These are phyloP conservation scores for Aphodius granarius DNA, from an alignment of 2,888 invertebrate species.

Conservation along the genomic window DNA sequence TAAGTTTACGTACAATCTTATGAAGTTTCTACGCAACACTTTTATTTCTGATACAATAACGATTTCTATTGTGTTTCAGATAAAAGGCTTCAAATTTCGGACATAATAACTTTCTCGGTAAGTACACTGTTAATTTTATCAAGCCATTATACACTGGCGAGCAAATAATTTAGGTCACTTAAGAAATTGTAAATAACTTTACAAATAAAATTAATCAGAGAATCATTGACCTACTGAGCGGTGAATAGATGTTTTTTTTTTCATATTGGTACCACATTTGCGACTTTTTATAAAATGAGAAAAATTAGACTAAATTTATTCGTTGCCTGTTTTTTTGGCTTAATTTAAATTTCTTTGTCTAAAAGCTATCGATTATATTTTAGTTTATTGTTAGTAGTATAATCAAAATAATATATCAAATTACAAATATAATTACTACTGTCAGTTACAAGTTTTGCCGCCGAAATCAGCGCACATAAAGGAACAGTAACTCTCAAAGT, in stretches of 20 bases:
- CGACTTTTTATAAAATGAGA: too few species aligned
- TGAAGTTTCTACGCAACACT: neutral
- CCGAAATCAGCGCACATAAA: neutral
- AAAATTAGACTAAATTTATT: too few species aligned
- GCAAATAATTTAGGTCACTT: too few species aligned
- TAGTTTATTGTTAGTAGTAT: neutral
- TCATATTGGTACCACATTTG: too few species aligned
- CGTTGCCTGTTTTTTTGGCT: too few species aligned
- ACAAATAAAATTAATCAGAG: too few species aligned
- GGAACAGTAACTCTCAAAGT: neutral
- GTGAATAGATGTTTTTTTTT: too few species aligned
- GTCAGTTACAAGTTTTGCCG: neutral
- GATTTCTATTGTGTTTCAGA: conserved; percentile 10
- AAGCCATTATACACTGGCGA: too few species aligned
- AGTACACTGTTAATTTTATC: neutral
- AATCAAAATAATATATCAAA: neutral
- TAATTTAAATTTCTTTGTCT: too few species aligned
- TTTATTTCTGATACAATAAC: neutral
- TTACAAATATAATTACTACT: neutral
- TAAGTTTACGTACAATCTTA: neutral
- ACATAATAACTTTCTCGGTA: conserved; percentile 13
- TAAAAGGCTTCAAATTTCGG: conserved; percentile 7
- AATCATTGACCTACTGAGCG: too few species aligned
- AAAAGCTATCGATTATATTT: too few species aligned
- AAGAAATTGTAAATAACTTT: too few species aligned